A percentile compares a stretch with the other conserved stretches of the same genome.
phyloP scores from a whole-genome alignment of 2,113 vertebrate genomes.

The Tetrax tetrax region DNA sequence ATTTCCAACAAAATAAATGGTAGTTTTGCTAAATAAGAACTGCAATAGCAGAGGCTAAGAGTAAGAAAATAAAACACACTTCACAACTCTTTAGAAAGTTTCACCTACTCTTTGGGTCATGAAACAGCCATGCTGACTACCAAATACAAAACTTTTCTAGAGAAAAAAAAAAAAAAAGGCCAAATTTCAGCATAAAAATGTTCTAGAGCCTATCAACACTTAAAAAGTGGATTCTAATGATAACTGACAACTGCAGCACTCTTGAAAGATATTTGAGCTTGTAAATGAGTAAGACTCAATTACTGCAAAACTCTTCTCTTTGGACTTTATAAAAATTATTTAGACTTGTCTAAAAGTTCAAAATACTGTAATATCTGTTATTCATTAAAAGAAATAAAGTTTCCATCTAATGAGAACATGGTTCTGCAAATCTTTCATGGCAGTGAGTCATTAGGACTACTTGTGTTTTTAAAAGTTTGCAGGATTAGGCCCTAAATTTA shows the following conservation, averaged over 20 bases:
- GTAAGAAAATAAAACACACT: not conserved
- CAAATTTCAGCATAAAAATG: not conserved
- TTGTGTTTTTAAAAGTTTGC: constrained; percentile 37
- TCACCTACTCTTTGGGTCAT: not conserved
- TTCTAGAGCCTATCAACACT: not conserved
- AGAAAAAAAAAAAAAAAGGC: not conserved
- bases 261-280: not conserved
- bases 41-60: not conserved
- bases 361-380: not conserved
- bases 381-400: not conserved
- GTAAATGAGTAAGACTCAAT: not conserved
- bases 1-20: not conserved
- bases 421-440: not conserved
- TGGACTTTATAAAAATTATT: not conserved
- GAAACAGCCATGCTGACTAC: not conserved
- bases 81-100: not conserved
- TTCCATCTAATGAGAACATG: not conserved
- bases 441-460: not conserved
- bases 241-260: constrained; percentile 24
- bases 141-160: not conserved
- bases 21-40: not conserved
- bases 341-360: not conserved
- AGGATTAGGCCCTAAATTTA: constrained; percentile 33
- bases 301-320: not conserved
- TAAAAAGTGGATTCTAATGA: not conserved